Percentiles rank a stretch among this genome's conserved stretches.
These are phyloP conservation scores for Petaurus breviceps DNA, from an alignment of 2,113 vertebrate genomes.

Conservation along the genomic window DNA sequence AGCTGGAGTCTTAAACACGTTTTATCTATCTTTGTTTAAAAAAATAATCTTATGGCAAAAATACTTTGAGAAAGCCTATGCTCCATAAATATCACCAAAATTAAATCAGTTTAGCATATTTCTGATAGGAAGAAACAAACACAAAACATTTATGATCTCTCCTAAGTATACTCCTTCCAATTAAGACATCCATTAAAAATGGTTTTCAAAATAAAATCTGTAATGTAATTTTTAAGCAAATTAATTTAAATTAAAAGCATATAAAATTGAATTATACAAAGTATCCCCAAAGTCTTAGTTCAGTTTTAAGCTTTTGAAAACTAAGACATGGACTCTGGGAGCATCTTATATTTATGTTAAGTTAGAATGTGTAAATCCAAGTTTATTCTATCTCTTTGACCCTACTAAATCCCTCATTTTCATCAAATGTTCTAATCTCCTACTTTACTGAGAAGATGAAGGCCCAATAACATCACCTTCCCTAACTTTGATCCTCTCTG, in stretches of 20 bases:
- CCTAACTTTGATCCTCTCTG: not conserved
- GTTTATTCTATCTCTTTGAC: not conserved
- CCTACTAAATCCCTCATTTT: not conserved
- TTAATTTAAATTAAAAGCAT: not conserved
- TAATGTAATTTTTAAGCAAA: not conserved
- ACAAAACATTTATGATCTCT: not conserved
- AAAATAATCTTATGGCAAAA: not conserved
- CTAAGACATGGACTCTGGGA: not conserved
- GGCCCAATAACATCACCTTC: not conserved
- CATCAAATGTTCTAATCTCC: not conserved
- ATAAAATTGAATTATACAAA: not conserved
- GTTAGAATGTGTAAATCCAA: not conserved
- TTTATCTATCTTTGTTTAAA: not conserved
- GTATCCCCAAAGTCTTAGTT: not conserved
- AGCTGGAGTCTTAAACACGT: not conserved
- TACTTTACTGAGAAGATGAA: not conserved
- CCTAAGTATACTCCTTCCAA: not conserved
- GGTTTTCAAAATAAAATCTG: not conserved
- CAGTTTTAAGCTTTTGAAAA: not conserved
- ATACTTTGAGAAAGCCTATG: not conserved
- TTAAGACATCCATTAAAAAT: conserved; percentile 41
- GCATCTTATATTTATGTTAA: not conserved
- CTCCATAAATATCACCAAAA: not conserved
- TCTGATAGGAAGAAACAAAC: not conserved
- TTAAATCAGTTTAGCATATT: not conserved